A percentile compares a stretch with the other conserved stretches of the same genome.
These are phyloP conservation scores for Channa striata DNA, from an alignment of 2,797 vertebrate species.

Conservation along the genomic window DNA sequence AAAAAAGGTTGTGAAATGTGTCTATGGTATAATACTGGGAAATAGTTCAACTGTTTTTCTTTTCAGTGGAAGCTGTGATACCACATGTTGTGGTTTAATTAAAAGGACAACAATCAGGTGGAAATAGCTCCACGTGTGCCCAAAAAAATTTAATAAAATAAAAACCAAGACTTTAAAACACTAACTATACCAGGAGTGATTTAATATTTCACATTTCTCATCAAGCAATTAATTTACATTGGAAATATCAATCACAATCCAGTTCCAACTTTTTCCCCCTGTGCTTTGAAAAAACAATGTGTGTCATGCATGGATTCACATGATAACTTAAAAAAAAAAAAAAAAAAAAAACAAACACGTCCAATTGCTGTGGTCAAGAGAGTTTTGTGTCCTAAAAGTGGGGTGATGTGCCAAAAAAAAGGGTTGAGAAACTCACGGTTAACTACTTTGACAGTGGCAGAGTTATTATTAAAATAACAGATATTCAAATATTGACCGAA, in stretches of 20 bases:
- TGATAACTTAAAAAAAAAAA: slow-evolving; percentile 3
- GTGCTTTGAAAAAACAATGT: not conserved
- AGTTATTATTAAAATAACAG: slow-evolving; percentile 11
- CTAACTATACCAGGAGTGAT: not conserved
- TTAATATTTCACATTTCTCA: too few species aligned
- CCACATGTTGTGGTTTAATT: not conserved
- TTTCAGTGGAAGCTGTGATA: slow-evolving; percentile 3
- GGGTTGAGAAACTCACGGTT: not conserved
- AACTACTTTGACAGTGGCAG: not conserved
- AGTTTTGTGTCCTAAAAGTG: slow-evolving; percentile 25
- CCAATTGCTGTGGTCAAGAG: slow-evolving; percentile 38
- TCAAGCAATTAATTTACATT: not conserved
- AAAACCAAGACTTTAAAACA: too few species aligned
- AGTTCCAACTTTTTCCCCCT: not conserved
- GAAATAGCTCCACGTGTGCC: not conserved
- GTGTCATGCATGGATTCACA: slow-evolving; percentile 24
- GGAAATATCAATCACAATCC: slow-evolving; percentile 11
- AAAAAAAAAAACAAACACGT: not conserved
- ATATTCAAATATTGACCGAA: slow-evolving; percentile 12
- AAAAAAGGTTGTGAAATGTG: slow-evolving; percentile 9
- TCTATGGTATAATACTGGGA: not conserved
- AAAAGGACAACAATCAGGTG: not conserved
- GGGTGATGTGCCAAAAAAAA: slow-evolving; percentile 7
- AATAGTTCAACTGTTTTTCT: not conserved
- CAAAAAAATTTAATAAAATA: too few species aligned